Base-by-base conservation (phyloP, 2,888 invertebrate species). In the Parnassius smintheus region DNA sequence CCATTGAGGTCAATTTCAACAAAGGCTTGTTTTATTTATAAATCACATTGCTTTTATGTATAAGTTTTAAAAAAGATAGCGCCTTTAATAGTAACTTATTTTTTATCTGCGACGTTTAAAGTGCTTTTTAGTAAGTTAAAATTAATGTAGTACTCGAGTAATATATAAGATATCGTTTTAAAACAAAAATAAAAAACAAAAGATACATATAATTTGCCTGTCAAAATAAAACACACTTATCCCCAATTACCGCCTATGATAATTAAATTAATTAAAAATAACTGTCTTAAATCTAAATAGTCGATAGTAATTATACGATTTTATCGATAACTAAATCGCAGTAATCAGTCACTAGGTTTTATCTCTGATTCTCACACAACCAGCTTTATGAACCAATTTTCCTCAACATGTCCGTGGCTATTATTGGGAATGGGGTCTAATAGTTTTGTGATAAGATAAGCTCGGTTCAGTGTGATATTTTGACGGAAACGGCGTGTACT, bases 401-500 rank as follows among this genome's bases (percentile, higher is more conserved):
- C 73, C 74, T 70, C 70, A 71, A 76, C 74, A 73, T 75, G 71
- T 72, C 74, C 77, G 75, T 68, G 66, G 70, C 75, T 81, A 76
- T 81, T 79, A 80, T 77, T 75, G 70, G 71, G 67, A 80, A 76
- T 78, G 75, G 75, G 71, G 73, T 77, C 73, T 76, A 80, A 75
- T 75, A 75, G 76, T 71, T 70, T 61, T 61, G 56, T 67, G 86
- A 85, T 88, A 85, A 87, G 86, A 86, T 85, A 81, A 77, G 51
- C n/a, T 35, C 52, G 44, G 42, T 35, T 59, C 61, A 60, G 58
- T 64, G 66, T 69, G 53, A 64, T 72, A 72, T 74, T 76, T 75
- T 75, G 72, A 75, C 71, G 66, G 67, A 46, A 58, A 61, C 61
- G 56, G 56, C 59, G 41, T 44, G 3, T 12, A 45, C 59, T 65